Conservation (phyloP, 1,140 invertebrate species). For the Mesaphorura yosii region DNA sequence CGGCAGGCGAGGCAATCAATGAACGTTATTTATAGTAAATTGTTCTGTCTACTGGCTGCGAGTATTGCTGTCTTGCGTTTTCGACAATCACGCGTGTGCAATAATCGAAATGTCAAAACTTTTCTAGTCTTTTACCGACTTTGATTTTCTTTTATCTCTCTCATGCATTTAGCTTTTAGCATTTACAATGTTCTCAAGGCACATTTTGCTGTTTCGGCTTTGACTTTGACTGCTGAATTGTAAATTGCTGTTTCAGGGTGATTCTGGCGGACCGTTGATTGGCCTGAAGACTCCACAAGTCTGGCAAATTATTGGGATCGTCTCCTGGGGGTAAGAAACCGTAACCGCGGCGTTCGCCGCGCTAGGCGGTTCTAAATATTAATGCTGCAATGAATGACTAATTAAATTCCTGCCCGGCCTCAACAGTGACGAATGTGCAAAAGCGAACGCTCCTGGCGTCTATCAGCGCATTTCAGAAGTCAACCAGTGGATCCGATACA, state of each 20-base stretch:
- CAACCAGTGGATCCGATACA: slow-evolving; percentile 27
- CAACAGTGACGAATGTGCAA: slow-evolving; percentile 20
- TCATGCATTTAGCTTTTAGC: too few species aligned
- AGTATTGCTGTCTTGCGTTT: too few species aligned
- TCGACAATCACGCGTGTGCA: too few species aligned
- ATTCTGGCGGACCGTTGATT: slow-evolving; percentile 21
- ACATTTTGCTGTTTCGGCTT: background rate
- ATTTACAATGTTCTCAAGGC: too few species aligned
- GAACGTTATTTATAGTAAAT: too few species aligned
- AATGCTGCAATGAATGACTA: background rate
- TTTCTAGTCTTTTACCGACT: too few species aligned
- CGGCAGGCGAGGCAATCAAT: too few species aligned
- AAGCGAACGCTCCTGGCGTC: slow-evolving; percentile 20
- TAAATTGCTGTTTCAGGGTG: background rate
- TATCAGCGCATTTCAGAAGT: slow-evolving; percentile 24
- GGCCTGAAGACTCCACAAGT: slow-evolving; percentile 17
- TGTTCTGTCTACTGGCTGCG: too few species aligned
- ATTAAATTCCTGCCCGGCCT: background rate
- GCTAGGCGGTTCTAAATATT: background rate
- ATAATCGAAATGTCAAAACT: too few species aligned
- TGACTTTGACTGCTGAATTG: background rate
- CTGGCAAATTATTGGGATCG: slow-evolving; percentile 22
- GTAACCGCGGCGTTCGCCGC: too few species aligned
- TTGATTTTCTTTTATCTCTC: too few species aligned
- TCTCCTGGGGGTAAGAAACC: slow-evolving; percentile 22